Evolutionary conservation across 2,888 invertebrate genomes (phyloP).

Genomic region (Drosophila atroscutellata): DNA sequence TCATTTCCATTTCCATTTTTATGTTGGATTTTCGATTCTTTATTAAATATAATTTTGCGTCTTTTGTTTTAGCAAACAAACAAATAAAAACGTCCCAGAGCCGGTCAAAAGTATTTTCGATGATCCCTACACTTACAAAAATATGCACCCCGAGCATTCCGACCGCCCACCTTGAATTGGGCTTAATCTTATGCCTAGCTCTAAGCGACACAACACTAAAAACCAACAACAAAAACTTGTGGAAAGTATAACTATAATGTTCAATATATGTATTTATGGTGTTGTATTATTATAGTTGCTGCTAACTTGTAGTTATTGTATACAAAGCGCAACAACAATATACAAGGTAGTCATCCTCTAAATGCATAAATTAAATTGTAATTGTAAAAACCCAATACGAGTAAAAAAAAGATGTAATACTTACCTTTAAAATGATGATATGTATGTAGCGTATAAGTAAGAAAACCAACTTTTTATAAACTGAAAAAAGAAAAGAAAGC

Average conservation of each 20-base stretch:
- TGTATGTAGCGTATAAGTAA: slow-evolving; percentile 44
- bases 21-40: slow-evolving; percentile 27
- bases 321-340: slow-evolving; percentile 36
- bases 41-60: slow-evolving; percentile 44
- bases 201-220: slow-evolving; percentile 42
- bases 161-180: slow-evolving; percentile 49
- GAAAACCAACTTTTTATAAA: slow-evolving; percentile 45
- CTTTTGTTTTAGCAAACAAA: slow-evolving; percentile 69
- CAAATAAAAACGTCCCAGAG: slow-evolving; percentile 17
- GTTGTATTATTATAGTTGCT: slow-evolving; percentile 33
- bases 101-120: slow-evolving; percentile 51
- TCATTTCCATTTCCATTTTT: slow-evolving; percentile 47
- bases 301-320: slow-evolving; percentile 25
- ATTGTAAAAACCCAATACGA: slow-evolving; percentile 61
- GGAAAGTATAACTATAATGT: slow-evolving; percentile 1
- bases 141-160: slow-evolving; percentile 59
- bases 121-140: slow-evolving; percentile 28
- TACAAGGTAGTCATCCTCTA: slow-evolving; percentile 51
- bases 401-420: slow-evolving; percentile 49
- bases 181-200: slow-evolving; percentile 48
- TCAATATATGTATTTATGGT: slow-evolving; percentile 16
- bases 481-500: slow-evolving; percentile 19
- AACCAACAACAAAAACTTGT: slow-evolving; percentile 13
- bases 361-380: slow-evolving; percentile 56
- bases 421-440: slow-evolving; percentile 49